Evolutionary conservation across 2,113 vertebrate species (phyloP).

Genomic region (Arvicanthis niloticus): DNA sequence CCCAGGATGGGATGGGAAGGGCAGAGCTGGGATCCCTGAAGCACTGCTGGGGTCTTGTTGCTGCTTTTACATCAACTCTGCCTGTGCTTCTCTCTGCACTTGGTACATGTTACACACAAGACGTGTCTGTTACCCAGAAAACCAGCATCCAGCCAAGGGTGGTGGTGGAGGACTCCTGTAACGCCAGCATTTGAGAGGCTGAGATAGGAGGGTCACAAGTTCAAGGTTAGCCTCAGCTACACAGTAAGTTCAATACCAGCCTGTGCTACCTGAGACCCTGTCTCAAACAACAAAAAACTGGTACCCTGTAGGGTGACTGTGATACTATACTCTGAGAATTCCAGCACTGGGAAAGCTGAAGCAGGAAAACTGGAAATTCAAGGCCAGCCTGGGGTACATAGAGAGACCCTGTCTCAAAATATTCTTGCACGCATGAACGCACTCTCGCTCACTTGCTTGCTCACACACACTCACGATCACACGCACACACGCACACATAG

Average conservation of each 20-base stretch:
- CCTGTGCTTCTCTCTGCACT: background rate
- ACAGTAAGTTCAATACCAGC: background rate
- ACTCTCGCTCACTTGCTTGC: no score
- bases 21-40: background rate
- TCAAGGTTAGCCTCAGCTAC: background rate
- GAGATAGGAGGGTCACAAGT: background rate
- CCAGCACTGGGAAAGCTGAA: background rate
- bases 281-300: background rate
- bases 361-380: background rate
- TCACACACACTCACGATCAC: background rate
- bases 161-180: background rate
- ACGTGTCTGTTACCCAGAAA: background rate
- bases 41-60: fast-evolving
- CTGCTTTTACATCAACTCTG: background rate
- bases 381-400: background rate
- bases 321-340: background rate
- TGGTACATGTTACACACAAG: background rate
- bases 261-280: background rate
- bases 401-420: background rate
- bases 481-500: fast-evolving
- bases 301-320: background rate
- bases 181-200: background rate
- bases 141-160: background rate
- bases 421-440: background rate
- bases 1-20: background rate